Conservation (phyloP, 2,888 invertebrate species). For the Noctua janthe region DNA sequence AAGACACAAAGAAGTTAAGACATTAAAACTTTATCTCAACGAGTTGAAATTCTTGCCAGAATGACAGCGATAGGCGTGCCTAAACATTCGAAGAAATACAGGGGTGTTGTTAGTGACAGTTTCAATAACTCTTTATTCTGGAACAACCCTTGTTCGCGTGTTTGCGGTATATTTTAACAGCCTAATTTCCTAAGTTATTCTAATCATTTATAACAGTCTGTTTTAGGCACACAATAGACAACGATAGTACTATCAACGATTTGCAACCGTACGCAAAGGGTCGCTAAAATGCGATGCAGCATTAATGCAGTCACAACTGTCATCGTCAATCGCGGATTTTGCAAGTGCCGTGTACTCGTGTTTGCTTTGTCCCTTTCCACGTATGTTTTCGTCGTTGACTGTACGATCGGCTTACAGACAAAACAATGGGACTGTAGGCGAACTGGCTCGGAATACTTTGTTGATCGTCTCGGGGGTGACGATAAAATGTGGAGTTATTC, state of each 20-base stretch:
- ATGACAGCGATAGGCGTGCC: background rate
- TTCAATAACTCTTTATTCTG: background rate
- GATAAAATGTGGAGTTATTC: constrained; percentile 49
- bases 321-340: background rate
- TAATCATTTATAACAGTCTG: background rate
- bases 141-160: background rate
- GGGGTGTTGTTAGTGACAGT: background rate
- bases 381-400: constrained; percentile 14
- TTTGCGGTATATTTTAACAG: background rate
- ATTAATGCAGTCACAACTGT: background rate
- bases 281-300: background rate
- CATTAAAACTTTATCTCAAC: background rate
- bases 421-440: constrained; percentile 84
- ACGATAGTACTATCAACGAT: background rate
- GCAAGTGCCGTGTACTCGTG: background rate
- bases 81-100: background rate
- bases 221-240: too few species aligned
- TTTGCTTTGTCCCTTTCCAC: background rate
- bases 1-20: background rate
- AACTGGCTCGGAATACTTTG: constrained; percentile 69
- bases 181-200: background rate
- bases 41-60: background rate
- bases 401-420: constrained; percentile 62
- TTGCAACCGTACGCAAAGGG: background rate
- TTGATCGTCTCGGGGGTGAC: constrained; percentile 29